Conservation (phyloP, 1,140 invertebrate genomes). For the Heliconius himera region DNA sequence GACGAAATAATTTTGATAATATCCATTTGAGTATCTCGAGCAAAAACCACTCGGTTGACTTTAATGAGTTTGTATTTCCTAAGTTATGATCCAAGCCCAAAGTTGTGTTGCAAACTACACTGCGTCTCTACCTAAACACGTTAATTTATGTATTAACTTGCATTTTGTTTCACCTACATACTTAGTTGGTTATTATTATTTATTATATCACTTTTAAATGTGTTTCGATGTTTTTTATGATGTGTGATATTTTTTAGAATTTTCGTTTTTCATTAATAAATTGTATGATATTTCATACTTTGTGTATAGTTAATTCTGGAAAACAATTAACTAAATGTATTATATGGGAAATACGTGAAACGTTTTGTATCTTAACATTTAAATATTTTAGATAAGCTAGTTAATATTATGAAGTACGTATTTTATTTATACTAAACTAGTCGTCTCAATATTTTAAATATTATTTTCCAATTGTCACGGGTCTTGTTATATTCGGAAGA, state of each 20-base stretch:
- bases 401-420: no score
- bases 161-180: conserved; percentile 3
- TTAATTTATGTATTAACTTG: conserved; percentile 21
- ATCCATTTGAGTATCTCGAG: conserved; percentile 8
- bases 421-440: no score
- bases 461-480: no score
- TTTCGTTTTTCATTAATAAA: no score
- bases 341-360: background rate
- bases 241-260: no score
- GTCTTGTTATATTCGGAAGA: no score
- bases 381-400: no score
- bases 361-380: background rate
- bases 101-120: conserved; percentile 15
- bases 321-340: background rate
- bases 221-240: no score
- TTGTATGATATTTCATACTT: no score
- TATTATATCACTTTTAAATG: background rate
- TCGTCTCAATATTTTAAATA: no score
- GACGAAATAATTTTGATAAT: background rate
- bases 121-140: background rate
- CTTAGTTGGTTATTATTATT: background rate
- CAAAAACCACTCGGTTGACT: conserved; percentile 17
- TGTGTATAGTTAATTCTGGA: no score
- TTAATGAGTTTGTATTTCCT: conserved; percentile 19
- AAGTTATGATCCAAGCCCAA: conserved; percentile 9